These are phyloP conservation scores for Aphidius ervi DNA, from an alignment of 1,140 invertebrate genomes.

Conservation along the genomic window DNA sequence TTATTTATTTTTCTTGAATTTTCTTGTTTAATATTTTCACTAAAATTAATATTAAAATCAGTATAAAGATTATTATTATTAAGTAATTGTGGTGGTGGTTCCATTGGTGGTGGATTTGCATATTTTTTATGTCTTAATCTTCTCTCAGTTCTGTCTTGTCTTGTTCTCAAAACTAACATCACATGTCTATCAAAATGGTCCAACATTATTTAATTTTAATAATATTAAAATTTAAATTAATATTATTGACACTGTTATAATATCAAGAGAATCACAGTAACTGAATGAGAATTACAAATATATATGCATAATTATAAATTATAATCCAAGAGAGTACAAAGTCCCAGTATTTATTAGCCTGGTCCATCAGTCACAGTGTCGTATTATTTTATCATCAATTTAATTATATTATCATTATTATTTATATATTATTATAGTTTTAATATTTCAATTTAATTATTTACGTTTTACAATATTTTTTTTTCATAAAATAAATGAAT, in stretches of 20 bases:
- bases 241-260: not conserved
- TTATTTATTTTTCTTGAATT: slow-evolving; percentile 16
- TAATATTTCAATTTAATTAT: too few species aligned
- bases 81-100: slow-evolving; percentile 32
- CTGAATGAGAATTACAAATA: slow-evolving; percentile 7
- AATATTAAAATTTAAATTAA: not conserved
- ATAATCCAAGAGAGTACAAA: slow-evolving; percentile 10
- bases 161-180: slow-evolving; percentile 36
- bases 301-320: too few species aligned
- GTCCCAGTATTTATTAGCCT: slow-evolving; percentile 16
- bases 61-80: slow-evolving; percentile 38
- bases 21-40: slow-evolving; percentile 27
- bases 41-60: slow-evolving; percentile 37
- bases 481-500: too few species aligned
- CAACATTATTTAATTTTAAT: slow-evolving; percentile 28
- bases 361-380: not conserved
- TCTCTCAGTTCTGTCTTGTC: slow-evolving; percentile 38
- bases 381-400: not conserved
- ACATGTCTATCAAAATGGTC: slow-evolving; percentile 30
- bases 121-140: slow-evolving; percentile 37
- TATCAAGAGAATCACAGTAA: slow-evolving; percentile 5
- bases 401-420: slow-evolving; percentile 7
- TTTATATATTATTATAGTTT: not conserved
- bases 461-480: too few species aligned
- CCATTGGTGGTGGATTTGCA: slow-evolving; percentile 36